These are phyloP conservation scores for Lemur catta DNA, from an alignment of 2,797 vertebrate species.

Conservation along the genomic window DNA sequence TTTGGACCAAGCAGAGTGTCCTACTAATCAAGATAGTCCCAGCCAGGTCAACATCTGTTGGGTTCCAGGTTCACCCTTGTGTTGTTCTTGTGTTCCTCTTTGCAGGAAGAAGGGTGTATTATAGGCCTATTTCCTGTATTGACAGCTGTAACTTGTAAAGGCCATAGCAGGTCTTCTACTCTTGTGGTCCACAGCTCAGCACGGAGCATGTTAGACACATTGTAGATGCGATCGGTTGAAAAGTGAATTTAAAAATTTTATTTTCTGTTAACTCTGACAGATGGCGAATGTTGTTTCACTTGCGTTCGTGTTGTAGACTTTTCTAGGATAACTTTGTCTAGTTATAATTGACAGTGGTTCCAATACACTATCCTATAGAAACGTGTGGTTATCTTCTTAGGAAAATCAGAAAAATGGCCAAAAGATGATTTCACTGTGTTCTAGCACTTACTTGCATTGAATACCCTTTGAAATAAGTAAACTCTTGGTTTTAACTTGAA, in stretches of 20 bases:
- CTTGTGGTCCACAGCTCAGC: background rate
- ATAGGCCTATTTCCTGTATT: background rate
- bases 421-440: background rate
- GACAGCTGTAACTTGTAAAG: background rate
- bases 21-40: background rate
- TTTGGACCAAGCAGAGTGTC: background rate
- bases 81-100: background rate
- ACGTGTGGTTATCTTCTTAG: background rate
- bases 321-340: background rate
- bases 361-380: background rate
- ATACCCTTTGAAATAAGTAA: background rate
- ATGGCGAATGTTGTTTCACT: background rate
- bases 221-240: background rate
- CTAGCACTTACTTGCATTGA: background rate
- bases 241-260: background rate
- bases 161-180: accelerated
- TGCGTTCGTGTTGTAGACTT: background rate
- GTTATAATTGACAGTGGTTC: background rate
- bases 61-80: background rate
- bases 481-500: background rate
- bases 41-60: background rate
- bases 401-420: background rate
- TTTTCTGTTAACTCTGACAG: background rate
- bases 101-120: background rate
- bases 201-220: background rate